Conservation (phyloP, 2,888 invertebrate species). For the Epsilonema sp. region DNA sequence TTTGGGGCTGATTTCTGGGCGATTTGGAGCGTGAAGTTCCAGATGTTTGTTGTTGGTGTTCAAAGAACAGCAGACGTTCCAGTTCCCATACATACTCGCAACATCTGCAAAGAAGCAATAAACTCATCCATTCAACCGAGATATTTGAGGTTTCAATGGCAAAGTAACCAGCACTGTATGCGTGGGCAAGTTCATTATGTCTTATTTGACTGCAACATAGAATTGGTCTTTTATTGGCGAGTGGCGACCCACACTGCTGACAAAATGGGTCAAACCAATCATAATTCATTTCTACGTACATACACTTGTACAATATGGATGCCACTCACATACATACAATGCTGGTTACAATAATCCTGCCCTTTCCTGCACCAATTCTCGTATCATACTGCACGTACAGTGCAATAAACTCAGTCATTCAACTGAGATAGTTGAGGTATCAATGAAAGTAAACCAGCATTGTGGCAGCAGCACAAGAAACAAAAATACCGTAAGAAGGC, state of each 20-base stretch:
- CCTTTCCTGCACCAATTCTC: too few relatives aligned
- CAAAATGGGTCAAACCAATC: too few relatives aligned
- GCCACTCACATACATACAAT: too few relatives aligned
- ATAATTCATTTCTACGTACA: too few relatives aligned
- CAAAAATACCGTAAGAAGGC: too few relatives aligned
- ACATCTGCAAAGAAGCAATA: constrained; percentile 38
- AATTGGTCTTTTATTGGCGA: neutral
- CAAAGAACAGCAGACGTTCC: constrained; percentile 72
- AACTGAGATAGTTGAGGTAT: neutral
- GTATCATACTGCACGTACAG: neutral
- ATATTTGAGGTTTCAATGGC: neutral
- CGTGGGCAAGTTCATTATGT: neutral
- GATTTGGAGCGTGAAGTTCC: too few relatives aligned
- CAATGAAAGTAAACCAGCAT: neutral
- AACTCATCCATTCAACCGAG: constrained; percentile 1
- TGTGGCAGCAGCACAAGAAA: too few relatives aligned
- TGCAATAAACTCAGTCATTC: neutral
- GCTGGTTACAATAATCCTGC: too few relatives aligned
- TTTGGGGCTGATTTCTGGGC: too few relatives aligned
- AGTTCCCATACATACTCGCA: constrained; percentile 75
- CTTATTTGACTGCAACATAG: neutral
- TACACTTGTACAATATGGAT: too few relatives aligned
- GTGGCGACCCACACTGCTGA: neutral
- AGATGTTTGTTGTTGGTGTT: constrained; percentile 24
- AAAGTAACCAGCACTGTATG: neutral